Conservation (phyloP, 2,888 invertebrate species). For the Drosophila leonis region DNA sequence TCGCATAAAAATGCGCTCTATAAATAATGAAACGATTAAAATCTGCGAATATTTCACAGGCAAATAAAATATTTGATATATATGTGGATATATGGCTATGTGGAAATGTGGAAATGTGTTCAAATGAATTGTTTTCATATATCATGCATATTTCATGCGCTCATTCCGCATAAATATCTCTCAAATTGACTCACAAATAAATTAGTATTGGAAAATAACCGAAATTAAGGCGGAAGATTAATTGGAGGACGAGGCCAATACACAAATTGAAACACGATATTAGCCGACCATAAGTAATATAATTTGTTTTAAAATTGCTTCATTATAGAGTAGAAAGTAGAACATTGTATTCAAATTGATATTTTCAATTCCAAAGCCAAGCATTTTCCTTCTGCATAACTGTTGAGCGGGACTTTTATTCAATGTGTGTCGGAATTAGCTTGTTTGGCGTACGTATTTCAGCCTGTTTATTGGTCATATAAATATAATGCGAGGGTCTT, state of each 20-base stretch:
- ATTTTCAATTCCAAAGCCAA: slow-evolving; percentile 3
- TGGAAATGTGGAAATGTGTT: slow-evolving; percentile 19
- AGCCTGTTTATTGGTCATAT: slow-evolving; percentile 71
- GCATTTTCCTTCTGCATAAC: slow-evolving; percentile 8
- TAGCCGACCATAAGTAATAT: slow-evolving; percentile 20
- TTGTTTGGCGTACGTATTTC: slow-evolving; percentile 55
- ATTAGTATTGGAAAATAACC: slow-evolving; percentile 8
- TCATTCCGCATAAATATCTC: slow-evolving; percentile 25
- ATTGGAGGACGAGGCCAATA: slow-evolving; percentile 21
- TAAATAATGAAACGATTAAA: slow-evolving; percentile 56
- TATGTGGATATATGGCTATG: slow-evolving; percentile 2
- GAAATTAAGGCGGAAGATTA: slow-evolving; percentile 50
- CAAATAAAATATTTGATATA: slow-evolving; percentile 8
- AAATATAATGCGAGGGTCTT: slow-evolving; percentile 64
- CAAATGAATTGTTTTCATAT: slow-evolving; percentile 48
- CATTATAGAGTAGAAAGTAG: background rate
- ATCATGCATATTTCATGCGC: slow-evolving; percentile 43
- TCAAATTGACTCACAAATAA: slow-evolving; percentile 22
- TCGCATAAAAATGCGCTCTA: slow-evolving; percentile 35
- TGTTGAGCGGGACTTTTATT: slow-evolving; percentile 34
- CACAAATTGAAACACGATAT: slow-evolving; percentile 47
- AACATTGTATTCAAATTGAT: background rate
- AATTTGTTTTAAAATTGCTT: background rate
- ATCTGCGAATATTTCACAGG: slow-evolving; percentile 31
- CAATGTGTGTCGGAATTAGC: slow-evolving; percentile 40